phyloP scores from a whole-genome alignment of 2,888 invertebrate species.

The Thelaira solivaga region DNA sequence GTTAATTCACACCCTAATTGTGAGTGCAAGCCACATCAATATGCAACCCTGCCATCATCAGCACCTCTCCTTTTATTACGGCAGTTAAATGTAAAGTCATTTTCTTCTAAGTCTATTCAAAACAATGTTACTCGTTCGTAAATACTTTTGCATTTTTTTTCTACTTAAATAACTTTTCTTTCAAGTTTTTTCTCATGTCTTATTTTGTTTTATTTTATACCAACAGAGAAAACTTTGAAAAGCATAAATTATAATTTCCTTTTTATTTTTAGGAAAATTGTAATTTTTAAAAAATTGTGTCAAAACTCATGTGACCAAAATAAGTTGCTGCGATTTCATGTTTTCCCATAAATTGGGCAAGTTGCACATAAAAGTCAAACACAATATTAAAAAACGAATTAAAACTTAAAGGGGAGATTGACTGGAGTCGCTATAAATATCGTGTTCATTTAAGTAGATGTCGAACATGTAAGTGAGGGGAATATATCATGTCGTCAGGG shows the following conservation, averaged over 20 bases:
- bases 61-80: background rate
- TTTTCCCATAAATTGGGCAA: no score
- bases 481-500: no score
- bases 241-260: constrained; percentile 40
- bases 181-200: background rate
- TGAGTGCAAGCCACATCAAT: background rate
- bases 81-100: background rate
- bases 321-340: background rate
- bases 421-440: no score
- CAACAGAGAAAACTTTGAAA: constrained; percentile 15
- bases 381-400: background rate
- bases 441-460: no score
- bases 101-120: background rate
- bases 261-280: constrained; percentile 29
- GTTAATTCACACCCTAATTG: background rate
- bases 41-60: background rate
- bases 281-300: constrained; percentile 35
- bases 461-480: no score
- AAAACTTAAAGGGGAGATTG: no score
- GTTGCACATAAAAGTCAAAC: no score
- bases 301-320: background rate
- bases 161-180: background rate
- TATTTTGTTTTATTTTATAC: background rate
- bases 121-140: no score
- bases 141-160: background rate